Conservation (phyloP, 2,888 invertebrate genomes). For the Leptodirus hochenwartii region DNA sequence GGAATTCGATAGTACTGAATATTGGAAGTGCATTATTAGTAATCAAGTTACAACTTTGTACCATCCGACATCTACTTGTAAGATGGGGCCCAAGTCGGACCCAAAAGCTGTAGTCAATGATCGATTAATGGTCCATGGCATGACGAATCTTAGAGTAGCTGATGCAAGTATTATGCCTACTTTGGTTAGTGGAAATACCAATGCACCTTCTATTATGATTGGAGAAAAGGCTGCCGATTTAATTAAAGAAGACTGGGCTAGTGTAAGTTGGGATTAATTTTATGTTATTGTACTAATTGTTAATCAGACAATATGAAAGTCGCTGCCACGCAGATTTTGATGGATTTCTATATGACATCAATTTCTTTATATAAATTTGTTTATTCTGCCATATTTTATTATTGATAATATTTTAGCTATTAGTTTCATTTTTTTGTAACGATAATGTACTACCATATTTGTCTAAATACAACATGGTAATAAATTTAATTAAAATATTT, state of each 20-base stretch:
- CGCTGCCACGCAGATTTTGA: no score
- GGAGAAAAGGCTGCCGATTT: slow-evolving; percentile 34
- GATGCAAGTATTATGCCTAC: slow-evolving; percentile 35
- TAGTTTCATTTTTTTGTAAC: no score
- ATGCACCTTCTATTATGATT: slow-evolving; percentile 33
- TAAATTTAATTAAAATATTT: no score
- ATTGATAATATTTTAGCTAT: no score
- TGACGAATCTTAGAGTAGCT: slow-evolving; percentile 30
- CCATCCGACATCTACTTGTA: slow-evolving; percentile 29
- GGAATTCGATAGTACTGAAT: slow-evolving; percentile 27
- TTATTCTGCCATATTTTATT: no score
- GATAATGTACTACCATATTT: no score
- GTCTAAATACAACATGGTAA: no score
- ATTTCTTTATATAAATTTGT: no score
- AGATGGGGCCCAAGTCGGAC: slow-evolving; percentile 48
- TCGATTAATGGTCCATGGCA: slow-evolving; percentile 34
- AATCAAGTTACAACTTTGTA: slow-evolving; percentile 17
- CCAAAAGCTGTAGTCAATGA: slow-evolving; percentile 50
- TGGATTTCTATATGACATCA: no score
- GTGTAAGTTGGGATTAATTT: no score
- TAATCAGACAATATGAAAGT: slow-evolving; percentile 1
- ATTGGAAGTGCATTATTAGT: slow-evolving; percentile 31
- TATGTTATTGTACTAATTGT: background rate
- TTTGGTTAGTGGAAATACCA: slow-evolving; percentile 31
- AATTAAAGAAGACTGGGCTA: slow-evolving; percentile 31